phyloP scores from a whole-genome alignment of 2,113 vertebrate species.

The Oceanites oceanicus region DNA sequence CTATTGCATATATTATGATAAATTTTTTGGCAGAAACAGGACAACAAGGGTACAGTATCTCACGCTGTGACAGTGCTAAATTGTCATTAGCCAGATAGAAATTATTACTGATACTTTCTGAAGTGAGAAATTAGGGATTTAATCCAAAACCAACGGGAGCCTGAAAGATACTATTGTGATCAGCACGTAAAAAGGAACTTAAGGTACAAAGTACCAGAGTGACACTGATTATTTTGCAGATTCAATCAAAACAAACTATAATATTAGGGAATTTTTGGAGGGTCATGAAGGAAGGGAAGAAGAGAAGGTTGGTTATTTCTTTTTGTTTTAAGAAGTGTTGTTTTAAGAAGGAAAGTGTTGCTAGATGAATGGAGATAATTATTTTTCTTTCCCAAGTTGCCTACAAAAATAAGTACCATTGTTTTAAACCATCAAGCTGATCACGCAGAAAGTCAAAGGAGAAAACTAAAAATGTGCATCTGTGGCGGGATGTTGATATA shows the following conservation, averaged over 20 bases:
- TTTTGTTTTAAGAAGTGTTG: not conserved
- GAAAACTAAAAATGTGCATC: not conserved
- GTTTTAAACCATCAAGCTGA: not conserved
- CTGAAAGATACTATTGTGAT: not conserved
- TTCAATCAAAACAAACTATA: not conserved
- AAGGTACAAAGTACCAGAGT: not conserved
- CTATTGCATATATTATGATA: slow-evolving; percentile 37
- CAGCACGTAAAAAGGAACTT: not conserved
- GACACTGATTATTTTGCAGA: not conserved
- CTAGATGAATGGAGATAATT: not conserved
- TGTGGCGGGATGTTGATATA: not conserved
- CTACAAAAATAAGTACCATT: not conserved
- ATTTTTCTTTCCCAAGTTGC: not conserved
- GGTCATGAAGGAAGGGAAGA: not conserved
- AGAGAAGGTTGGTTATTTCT: not conserved
- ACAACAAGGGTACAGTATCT: slow-evolving; percentile 28
- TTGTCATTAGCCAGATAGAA: slow-evolving; percentile 45
- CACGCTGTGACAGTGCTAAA: slow-evolving; percentile 30
- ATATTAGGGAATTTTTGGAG: not conserved
- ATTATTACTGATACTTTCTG: slow-evolving; percentile 42
- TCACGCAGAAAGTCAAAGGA: not conserved
- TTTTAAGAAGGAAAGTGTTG: not conserved
- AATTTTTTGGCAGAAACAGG: slow-evolving; percentile 47
- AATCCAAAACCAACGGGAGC: not conserved
- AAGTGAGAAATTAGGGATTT: slow-evolving; percentile 45